Base-by-base conservation (phyloP, 2,888 invertebrate genomes). In the Heliconius erato region DNA sequence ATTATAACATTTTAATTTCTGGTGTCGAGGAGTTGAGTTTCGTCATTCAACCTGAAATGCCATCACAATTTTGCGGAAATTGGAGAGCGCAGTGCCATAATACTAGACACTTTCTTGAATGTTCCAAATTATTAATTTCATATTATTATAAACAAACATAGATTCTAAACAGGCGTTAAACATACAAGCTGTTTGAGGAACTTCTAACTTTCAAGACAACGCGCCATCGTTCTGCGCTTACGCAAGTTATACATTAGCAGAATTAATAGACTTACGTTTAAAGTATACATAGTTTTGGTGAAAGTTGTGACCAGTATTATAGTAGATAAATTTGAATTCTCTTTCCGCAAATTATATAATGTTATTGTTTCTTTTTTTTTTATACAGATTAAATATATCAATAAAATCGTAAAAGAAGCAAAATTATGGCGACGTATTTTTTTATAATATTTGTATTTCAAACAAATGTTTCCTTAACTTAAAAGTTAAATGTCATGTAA, bases 251-350 rank as follows among this genome's bases (percentile, higher is more conserved):
- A 81, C 82, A 85, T 84, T 85, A 83, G 83, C 74, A 54, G 82
- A 86, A 82, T 86, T 83, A 82, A 86, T 82, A 79, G 81, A 81
- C 80, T 72, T 7, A 26, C 82, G 81, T 76, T 74, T 81, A 69
- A 78, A 81, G 82, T 79, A 83, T 83, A 81, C 82, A 85, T 80
- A 80, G 84, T 80, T 84, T 79, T 74, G 77, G 86, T 84, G 87
- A 87, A 87, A 87, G 87, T 83, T 86, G 84, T 84, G 82, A 79
- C 72, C 78, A 59, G 65, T 72, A 82, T 86, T 85, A 85, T 79
- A 83, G 83, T 83, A 84, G 80, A 82, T 81, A 78, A 54, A 80
- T 74, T 74, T 35, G 35, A 16, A 77, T 67, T 79, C 76, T 82
- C 26, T 83, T 84, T 80, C 79, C 82, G 79, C 79, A 7, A 59